Percentiles rank a stretch among this genome's conserved stretches.
Conservation (phyloP, 2,888 invertebrate genomes). For the Antheraea assamensis region DNA sequence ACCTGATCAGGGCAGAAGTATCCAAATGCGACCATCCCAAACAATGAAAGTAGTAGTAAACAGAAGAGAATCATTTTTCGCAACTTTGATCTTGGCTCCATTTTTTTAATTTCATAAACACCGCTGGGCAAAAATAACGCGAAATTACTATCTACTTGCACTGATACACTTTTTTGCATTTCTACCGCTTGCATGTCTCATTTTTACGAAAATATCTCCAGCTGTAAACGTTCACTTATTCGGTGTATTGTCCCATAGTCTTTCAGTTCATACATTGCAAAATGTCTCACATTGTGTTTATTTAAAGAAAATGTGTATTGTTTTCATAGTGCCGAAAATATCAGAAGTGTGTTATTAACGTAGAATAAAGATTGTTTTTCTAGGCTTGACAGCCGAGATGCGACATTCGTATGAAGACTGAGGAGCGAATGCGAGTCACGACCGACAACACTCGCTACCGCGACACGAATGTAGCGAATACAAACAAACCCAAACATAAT, state of each 20-base stretch:
- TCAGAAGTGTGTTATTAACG: constrained; percentile 48
- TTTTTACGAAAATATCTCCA: constrained; percentile 71
- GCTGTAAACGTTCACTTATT: constrained; percentile 54
- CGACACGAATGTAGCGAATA: constrained; percentile 37
- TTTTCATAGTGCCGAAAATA: constrained; percentile 59
- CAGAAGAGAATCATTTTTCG: constrained; percentile 91
- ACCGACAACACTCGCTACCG: constrained; percentile 32
- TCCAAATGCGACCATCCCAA: constrained; percentile 94
- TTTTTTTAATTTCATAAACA: constrained; percentile 91
- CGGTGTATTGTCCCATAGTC: constrained; percentile 44
- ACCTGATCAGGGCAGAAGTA: constrained; percentile 95
- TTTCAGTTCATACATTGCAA: constrained; percentile 41
- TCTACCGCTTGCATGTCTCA: constrained; percentile 81
- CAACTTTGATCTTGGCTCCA: constrained; percentile 92
- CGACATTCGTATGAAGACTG: constrained; percentile 29
- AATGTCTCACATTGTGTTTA: constrained; percentile 52
- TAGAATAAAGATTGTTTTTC: constrained; percentile 56
- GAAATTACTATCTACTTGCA: constrained; percentile 93
- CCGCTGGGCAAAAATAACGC: constrained; percentile 89
- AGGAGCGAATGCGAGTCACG: constrained; percentile 29
- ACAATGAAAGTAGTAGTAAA: constrained; percentile 87
- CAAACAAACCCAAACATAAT: constrained; percentile 21
- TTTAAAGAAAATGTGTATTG: constrained; percentile 48
- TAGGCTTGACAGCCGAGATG: constrained; percentile 39
- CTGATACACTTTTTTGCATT: constrained; percentile 90